A percentile compares a stretch with the other conserved stretches of the same genome.
Evolutionary conservation across 1,140 invertebrate genomes (phyloP).

Genomic region (Drosophila insularis): DNA sequence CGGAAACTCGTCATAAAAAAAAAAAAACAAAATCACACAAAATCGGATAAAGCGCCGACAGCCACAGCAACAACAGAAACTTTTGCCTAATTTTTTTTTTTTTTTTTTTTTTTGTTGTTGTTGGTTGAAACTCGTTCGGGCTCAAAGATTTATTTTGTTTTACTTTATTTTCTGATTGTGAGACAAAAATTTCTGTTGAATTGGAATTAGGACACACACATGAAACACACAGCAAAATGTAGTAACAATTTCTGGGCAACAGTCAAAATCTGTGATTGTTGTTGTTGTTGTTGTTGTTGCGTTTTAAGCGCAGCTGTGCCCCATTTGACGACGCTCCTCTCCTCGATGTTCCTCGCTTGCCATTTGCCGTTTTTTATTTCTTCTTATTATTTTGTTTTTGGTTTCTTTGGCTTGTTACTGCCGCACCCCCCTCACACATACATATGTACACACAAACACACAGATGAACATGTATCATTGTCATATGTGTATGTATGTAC

Average conservation of each 20-base stretch:
- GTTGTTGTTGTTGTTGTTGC: constrained; percentile 24
- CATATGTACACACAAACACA: constrained; percentile 9
- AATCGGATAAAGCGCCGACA: constrained; percentile 79
- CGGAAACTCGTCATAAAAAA: constrained; percentile 79
- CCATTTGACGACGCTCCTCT: constrained; percentile 57
- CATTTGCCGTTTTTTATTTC: constrained; percentile 21
- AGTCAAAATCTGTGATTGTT: constrained; percentile 4
- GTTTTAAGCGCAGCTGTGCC: constrained; percentile 65
- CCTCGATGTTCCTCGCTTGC: constrained; percentile 51
- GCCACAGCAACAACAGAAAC: constrained; percentile 62
- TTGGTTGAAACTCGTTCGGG: constrained; percentile 70
- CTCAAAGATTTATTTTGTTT: constrained; percentile 77
- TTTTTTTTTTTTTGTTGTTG: constrained; percentile 24
- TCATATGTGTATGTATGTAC: constrained; percentile 6
- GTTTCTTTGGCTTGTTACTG: constrained; percentile 23
- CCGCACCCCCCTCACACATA: constrained; percentile 20
- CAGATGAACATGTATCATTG: constrained; percentile 3
- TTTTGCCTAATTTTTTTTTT: constrained; percentile 64
- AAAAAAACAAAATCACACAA: constrained; percentile 58
- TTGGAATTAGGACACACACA: constrained; percentile 78
- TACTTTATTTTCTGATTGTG: constrained; percentile 68
- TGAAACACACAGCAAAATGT: constrained; percentile 66
- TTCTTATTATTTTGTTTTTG: neutral
- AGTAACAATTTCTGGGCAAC: constrained; percentile 61
- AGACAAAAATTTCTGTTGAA: constrained; percentile 79